phyloP scores from a whole-genome alignment of 2,888 invertebrate genomes.

The Notodromas monacha region DNA sequence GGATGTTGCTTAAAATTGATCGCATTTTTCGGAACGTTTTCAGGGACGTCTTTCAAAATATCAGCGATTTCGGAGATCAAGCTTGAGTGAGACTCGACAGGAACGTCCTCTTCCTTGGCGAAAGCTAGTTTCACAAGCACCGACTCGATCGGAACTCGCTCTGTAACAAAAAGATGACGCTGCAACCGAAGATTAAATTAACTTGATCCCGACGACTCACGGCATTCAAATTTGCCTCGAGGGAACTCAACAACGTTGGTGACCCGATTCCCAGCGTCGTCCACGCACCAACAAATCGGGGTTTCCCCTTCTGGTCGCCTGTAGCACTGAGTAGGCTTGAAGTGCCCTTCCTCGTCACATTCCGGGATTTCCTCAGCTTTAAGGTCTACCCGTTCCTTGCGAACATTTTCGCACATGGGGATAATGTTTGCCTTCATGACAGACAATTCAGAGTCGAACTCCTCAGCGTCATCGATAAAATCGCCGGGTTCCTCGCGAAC shows the following conservation, averaged over 20 bases:
- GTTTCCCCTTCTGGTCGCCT: conserved; percentile 13
- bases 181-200: neutral
- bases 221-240: conserved; percentile 9
- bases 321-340: conserved; percentile 39
- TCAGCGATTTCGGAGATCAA: no score
- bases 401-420: conserved; percentile 6
- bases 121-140: conserved; percentile 40
- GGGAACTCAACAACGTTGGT: conserved; percentile 15
- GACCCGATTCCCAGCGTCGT: conserved; percentile 40
- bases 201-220: conserved; percentile 8
- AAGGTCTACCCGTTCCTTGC: neutral
- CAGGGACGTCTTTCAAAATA: no score
- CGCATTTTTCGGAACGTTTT: no score
- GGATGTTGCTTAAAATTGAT: no score
- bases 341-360: conserved; percentile 19
- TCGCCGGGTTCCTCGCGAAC: conserved; percentile 1
- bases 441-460: conserved; percentile 10
- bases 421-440: conserved; percentile 4
- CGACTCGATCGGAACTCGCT: conserved; percentile 33
- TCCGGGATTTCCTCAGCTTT: conserved; percentile 9
- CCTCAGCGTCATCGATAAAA: conserved; percentile 11
- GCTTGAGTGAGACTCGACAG: no score
- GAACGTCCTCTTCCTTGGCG: no score
- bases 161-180: no score
- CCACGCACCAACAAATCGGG: conserved; percentile 47